Percentiles rank a stretch among this genome's conserved stretches.
Conservation (phyloP, 2,797 vertebrate species). For the Notolabrus celidotus region DNA sequence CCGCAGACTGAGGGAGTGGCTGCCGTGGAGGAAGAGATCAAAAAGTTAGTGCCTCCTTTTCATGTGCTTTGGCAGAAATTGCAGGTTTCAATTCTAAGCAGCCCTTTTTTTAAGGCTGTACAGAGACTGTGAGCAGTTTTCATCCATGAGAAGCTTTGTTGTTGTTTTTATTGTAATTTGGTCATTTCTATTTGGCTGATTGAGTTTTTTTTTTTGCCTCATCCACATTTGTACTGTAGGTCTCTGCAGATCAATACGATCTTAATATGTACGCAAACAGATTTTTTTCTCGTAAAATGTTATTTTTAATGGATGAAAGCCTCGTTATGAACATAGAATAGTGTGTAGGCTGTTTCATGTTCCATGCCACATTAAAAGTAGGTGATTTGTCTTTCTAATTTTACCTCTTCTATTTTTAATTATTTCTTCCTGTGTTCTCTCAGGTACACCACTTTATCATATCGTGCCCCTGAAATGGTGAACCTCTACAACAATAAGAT, state of each 20-base stretch:
- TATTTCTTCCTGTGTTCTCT: conserved; percentile 41
- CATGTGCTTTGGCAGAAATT: neutral
- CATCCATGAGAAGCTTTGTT: conserved; percentile 2
- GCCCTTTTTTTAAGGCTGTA: neutral
- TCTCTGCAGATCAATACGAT: neutral
- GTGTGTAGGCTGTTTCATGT: neutral
- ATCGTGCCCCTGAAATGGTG: conserved; percentile 98
- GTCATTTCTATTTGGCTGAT: neutral
- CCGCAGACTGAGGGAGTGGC: conserved; percentile 95
- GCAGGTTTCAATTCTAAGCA: conserved; percentile 13
- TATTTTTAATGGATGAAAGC: neutral
- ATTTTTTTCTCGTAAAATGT: neutral
- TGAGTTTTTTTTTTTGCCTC: conserved; percentile 1
- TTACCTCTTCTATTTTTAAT: neutral
- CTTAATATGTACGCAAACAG: neutral
- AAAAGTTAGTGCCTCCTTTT: conserved; percentile 89
- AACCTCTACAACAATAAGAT: conserved; percentile 97
- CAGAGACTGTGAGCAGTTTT: conserved; percentile 3
- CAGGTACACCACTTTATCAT: conserved; percentile 98
- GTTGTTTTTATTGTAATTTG: neutral
- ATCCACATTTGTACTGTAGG: neutral
- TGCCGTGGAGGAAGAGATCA: conserved; percentile 96
- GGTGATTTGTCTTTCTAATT: neutral
- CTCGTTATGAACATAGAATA: neutral
- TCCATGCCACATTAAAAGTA: neutral